Evolutionary conservation across 92 coral and sea anemone species (phyloP).

Genomic region (Galaxea fascicularis): DNA sequence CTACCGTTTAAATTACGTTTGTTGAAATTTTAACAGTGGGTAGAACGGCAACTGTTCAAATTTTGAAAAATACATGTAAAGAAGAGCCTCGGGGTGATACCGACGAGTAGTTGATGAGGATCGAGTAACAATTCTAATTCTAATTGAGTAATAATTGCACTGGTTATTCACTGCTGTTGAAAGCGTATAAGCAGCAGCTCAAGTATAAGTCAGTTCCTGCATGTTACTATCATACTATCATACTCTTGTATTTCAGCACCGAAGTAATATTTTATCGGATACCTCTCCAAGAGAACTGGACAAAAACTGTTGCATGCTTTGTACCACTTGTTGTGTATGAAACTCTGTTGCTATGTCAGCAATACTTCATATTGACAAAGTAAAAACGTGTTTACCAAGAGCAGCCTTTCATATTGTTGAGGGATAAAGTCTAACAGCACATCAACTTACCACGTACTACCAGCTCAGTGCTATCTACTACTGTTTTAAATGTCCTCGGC

Average conservation of each 20-base stretch:
- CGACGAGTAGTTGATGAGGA: slow-evolving; percentile 3
- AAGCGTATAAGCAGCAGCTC: slow-evolving; percentile 14
- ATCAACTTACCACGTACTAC: slow-evolving; percentile 1
- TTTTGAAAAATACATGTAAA: not conserved
- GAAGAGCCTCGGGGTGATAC: not conserved
- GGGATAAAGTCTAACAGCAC: slow-evolving; percentile 13
- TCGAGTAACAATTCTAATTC: not conserved
- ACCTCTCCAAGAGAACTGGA: slow-evolving; percentile 11
- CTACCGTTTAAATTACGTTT: slow-evolving; percentile 1
- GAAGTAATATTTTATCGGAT: slow-evolving; percentile 4
- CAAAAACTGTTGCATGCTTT: slow-evolving; percentile 10
- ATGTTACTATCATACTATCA: no score
- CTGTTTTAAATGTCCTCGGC: not conserved
- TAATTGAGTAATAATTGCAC: no score
- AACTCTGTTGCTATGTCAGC: slow-evolving; percentile 23
- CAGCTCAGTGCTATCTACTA: slow-evolving; percentile 4
- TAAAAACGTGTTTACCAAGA: not conserved
- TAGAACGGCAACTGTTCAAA: not conserved
- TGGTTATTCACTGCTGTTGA: no score
- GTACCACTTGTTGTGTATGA: slow-evolving; percentile 12
- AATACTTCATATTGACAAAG: slow-evolving; percentile 24
- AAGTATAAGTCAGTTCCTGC: not conserved
- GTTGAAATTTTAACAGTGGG: slow-evolving; percentile 1
- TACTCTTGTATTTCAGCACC: slow-evolving; percentile 8
- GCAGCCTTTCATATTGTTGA: slow-evolving; percentile 8